Percentiles rank a stretch among this genome's conserved stretches.
phyloP scores from a whole-genome alignment of 2,888 invertebrate species.

The Eupithecia insigniata region DNA sequence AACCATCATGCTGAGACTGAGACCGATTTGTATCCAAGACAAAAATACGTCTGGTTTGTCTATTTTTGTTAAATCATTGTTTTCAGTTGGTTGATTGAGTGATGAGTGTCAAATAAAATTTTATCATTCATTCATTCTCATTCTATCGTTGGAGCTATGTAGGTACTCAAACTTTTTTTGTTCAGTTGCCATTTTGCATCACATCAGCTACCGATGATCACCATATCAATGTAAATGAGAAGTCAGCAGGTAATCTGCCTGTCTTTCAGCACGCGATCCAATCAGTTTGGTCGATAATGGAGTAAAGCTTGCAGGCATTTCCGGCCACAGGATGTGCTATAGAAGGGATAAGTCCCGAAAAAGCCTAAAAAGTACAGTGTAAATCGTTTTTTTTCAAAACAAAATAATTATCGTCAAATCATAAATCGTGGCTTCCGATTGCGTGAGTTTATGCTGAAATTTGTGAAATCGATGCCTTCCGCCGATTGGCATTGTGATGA shows the following conservation, averaged over 20 bases:
- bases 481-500: constrained; percentile 42
- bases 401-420: too few relatives aligned
- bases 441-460: constrained; percentile 58
- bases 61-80: too few relatives aligned
- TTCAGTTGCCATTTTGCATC: not conserved
- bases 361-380: too few relatives aligned
- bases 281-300: not conserved
- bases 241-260: not conserved
- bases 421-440: constrained; percentile 65
- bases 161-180: not conserved
- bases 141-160: not conserved
- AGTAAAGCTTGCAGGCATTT: constrained; percentile 8
- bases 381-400: too few relatives aligned
- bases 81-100: too few relatives aligned
- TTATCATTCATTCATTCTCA: too few relatives aligned
- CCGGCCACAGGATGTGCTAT: not conserved
- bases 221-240: constrained; percentile 13
- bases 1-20: too few relatives aligned
- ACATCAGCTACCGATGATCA: not conserved
- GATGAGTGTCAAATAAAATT: too few relatives aligned
- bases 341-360: not conserved
- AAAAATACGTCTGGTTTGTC: too few relatives aligned
- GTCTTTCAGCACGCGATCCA: not conserved
- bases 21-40: too few relatives aligned
- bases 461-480: constrained; percentile 58